Evolutionary conservation across 2,888 invertebrate genomes (phyloP).

Genomic region (Brachylomia viminalis): DNA sequence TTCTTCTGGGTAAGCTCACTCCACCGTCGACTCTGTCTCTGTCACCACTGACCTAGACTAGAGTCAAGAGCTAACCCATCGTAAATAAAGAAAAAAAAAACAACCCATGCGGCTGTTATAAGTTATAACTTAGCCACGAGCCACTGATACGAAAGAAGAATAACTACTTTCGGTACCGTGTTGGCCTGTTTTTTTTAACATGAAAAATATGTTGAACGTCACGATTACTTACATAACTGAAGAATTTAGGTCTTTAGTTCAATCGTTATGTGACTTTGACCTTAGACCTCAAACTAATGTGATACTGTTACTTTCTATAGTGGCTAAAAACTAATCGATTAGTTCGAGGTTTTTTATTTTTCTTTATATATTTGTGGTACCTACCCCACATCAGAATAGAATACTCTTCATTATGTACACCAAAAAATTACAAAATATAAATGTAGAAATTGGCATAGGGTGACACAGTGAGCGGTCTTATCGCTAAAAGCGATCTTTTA

Average conservation of each 20-base stretch:
- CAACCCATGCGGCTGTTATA: background rate
- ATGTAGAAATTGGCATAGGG: too few relatives aligned
- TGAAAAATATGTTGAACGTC: constrained; percentile 11
- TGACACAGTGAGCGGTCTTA: too few relatives aligned
- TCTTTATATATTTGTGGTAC: too few relatives aligned
- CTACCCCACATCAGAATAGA: too few relatives aligned
- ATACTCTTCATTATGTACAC: too few relatives aligned
- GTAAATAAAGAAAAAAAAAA: too few relatives aligned
- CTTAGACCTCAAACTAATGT: constrained; percentile 21
- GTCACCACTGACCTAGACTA: too few relatives aligned
- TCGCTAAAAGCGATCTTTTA: too few relatives aligned
- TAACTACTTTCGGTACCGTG: background rate
- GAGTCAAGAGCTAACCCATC: too few relatives aligned
- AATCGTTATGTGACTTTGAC: constrained; percentile 39
- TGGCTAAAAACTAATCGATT: constrained; percentile 14
- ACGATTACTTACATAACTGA: constrained; percentile 17
- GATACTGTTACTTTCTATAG: constrained; percentile 25
- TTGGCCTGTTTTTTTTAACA: background rate
- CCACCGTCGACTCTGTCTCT: too few relatives aligned
- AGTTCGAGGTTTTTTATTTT: background rate
- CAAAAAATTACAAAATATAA: too few relatives aligned
- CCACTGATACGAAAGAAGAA: background rate
- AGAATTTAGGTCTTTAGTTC: constrained; percentile 35
- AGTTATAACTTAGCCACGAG: background rate
- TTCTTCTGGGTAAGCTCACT: too few relatives aligned